Conservation (phyloP, 2,888 invertebrate genomes). For the Nephrocerus scutellatus region DNA sequence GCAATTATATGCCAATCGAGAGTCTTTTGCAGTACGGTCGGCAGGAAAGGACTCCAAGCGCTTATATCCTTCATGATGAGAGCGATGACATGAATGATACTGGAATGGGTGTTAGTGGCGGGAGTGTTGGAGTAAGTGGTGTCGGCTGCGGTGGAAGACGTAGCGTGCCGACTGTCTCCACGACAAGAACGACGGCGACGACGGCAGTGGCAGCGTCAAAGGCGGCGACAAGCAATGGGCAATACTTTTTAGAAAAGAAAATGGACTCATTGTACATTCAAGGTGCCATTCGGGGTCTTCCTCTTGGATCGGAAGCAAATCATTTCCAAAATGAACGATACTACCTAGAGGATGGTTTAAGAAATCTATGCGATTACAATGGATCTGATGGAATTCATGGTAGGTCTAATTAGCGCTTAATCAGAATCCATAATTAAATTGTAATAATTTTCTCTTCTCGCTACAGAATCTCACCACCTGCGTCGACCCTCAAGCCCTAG, state of each 20-base stretch:
- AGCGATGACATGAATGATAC: constrained; percentile 40
- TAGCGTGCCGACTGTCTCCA: constrained; percentile 38
- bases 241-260: constrained; percentile 46
- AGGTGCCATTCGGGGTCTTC: constrained; percentile 42
- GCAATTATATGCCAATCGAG: constrained; percentile 42
- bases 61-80: constrained; percentile 35
- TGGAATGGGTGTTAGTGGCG: constrained; percentile 32
- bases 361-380: constrained; percentile 35
- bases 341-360: constrained; percentile 40
- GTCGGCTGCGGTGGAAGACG: constrained; percentile 36
- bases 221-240: constrained; percentile 27
- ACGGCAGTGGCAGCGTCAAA: constrained; percentile 24
- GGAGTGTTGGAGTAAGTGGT: constrained; percentile 21
- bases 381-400: constrained; percentile 39
- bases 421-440: background rate
- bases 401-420: constrained; percentile 19
- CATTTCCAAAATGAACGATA: constrained; percentile 46
- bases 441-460: background rate
- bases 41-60: constrained; percentile 28
- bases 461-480: constrained; percentile 34
- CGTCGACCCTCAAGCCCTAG: constrained; percentile 45
- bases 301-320: constrained; percentile 42
- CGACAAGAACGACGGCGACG: too few species aligned
- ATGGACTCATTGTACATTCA: constrained; percentile 46
- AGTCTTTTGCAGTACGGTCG: constrained; percentile 37